phyloP scores from a whole-genome alignment of 1,140 invertebrate genomes.

The Triops cancriformis region DNA sequence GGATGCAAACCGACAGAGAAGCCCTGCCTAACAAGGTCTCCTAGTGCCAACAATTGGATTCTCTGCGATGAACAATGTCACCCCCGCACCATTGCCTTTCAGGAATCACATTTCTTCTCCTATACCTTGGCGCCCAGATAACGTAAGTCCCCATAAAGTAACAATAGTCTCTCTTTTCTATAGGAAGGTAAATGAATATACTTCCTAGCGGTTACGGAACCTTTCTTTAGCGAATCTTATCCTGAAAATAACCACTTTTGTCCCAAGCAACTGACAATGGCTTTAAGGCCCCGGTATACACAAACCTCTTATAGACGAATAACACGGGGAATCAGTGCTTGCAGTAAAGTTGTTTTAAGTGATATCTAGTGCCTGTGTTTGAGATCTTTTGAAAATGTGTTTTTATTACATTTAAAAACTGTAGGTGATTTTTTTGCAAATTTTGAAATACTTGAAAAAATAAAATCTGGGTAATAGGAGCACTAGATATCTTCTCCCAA shows the following conservation, averaged over 20 bases:
- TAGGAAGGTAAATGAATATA: background rate
- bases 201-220: background rate
- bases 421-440: too few species aligned
- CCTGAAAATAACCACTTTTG: background rate
- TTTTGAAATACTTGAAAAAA: too few species aligned
- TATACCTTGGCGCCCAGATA: background rate
- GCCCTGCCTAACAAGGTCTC: background rate
- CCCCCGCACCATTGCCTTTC: conserved; percentile 1
- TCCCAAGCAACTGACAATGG: background rate
- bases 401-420: too few species aligned
- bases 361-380: too few species aligned
- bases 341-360: too few species aligned
- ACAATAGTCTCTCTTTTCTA: background rate
- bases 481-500: too few species aligned
- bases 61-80: background rate
- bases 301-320: too few species aligned
- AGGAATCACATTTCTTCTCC: background rate
- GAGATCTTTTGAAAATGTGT: too few species aligned
- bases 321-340: too few species aligned
- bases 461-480: too few species aligned
- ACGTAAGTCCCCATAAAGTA: conserved; percentile 4
- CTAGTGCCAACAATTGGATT: conserved; percentile 8
- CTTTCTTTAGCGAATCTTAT: background rate
- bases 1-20: background rate
- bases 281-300: too few species aligned